phyloP scores from a whole-genome alignment of 2,797 vertebrate species.

The Cyprinella venusta region DNA sequence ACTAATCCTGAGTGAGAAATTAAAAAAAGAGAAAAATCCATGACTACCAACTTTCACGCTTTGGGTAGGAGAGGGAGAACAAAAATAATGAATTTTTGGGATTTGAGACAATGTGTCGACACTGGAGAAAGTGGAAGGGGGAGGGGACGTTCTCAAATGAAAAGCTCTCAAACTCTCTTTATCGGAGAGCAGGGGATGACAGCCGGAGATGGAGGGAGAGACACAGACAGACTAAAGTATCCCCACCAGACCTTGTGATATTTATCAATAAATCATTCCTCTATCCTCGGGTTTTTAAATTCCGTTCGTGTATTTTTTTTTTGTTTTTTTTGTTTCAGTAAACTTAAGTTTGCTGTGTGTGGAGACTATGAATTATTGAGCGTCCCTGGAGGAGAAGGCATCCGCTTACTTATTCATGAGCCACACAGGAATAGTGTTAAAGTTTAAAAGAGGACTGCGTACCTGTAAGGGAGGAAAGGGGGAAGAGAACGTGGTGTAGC shows the following conservation, averaged over 20 bases:
- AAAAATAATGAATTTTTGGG: slow-evolving; percentile 37
- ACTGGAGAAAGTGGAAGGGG: slow-evolving; percentile 34
- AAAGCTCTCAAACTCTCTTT: slow-evolving; percentile 49
- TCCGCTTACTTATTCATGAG: slow-evolving; percentile 87
- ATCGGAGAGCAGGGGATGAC: slow-evolving; percentile 54
- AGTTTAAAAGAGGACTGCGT: slow-evolving; percentile 79
- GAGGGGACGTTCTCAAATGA: slow-evolving; percentile 35
- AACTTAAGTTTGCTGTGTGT: slow-evolving; percentile 80
- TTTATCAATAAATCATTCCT: slow-evolving; percentile 83
- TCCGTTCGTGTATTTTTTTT: slow-evolving; percentile 65
- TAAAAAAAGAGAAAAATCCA: slow-evolving; percentile 10
- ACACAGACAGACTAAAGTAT: slow-evolving; percentile 66
- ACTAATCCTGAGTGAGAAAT: slow-evolving; percentile 27
- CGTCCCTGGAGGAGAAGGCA: slow-evolving; percentile 78
- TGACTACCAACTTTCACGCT: slow-evolving; percentile 31
- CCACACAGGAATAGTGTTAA: slow-evolving; percentile 82
- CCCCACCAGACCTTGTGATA: slow-evolving; percentile 76
- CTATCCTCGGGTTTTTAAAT: slow-evolving; percentile 64
- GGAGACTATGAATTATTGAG: slow-evolving; percentile 83
- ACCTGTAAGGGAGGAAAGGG: slow-evolving; percentile 69
- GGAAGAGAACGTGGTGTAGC: slow-evolving; percentile 35
- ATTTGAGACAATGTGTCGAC: slow-evolving; percentile 43
- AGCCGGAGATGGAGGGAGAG: slow-evolving; percentile 50
- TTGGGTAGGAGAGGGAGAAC: slow-evolving; percentile 22
- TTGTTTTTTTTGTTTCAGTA: slow-evolving; percentile 77